phyloP scores from a whole-genome alignment of 2,113 vertebrate genomes.

The Hassar affinis region DNA sequence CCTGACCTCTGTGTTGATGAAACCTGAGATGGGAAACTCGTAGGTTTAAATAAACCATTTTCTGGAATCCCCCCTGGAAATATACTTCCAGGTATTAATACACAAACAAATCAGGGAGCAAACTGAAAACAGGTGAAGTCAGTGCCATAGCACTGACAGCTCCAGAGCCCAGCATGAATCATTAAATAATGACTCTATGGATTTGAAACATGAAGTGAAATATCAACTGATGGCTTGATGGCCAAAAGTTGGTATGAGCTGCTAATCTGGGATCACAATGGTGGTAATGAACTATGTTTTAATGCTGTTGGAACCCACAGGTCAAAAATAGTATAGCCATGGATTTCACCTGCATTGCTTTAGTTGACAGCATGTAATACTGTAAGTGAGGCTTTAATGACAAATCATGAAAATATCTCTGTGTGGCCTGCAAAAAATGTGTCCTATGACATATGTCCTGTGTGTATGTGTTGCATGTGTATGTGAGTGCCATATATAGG shows the following conservation, averaged over 20 bases:
- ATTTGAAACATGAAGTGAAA: not conserved
- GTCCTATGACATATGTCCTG: not conserved
- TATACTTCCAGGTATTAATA: no score
- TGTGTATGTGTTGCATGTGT: not conserved
- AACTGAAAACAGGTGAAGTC: no score
- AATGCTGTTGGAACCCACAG: not conserved
- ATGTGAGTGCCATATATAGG: not conserved
- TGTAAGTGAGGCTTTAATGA: not conserved
- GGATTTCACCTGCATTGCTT: not conserved
- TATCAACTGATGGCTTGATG: not conserved
- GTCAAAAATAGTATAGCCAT: not conserved
- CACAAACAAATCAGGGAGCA: no score
- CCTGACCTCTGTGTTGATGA: no score
- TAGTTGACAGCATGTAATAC: not conserved
- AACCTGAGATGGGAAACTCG: no score
- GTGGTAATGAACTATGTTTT: not conserved
- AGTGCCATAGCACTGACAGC: no score
- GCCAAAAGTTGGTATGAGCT: no score
- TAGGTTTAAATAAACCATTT: no score
- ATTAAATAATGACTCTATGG: no score
- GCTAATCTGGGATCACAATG: not conserved
- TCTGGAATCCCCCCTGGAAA: no score
- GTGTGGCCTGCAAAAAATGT: not conserved
- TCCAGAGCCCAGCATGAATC: no score
- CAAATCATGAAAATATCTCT: not conserved